Base-by-base conservation (phyloP, 2,113 vertebrate species). In the Hydropotes inermis region DNA sequence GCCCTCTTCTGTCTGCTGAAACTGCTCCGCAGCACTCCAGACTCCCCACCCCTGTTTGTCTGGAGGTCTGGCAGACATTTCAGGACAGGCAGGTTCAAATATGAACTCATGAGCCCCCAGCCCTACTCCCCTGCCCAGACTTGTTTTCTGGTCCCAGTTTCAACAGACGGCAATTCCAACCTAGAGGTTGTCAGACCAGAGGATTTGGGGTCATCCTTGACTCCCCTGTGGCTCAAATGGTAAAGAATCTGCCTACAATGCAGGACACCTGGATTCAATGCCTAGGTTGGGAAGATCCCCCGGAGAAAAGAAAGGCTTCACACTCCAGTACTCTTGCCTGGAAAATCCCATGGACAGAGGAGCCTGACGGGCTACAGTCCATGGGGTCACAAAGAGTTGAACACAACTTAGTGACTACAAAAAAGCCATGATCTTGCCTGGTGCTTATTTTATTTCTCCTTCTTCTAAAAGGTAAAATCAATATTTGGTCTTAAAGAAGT, bases 41-140 rank as follows among this genome's bases (percentile, higher is more conserved):
- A 19, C 0, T 4, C 1, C 25, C 14, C 30, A 27, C 11, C 28
- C 79, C 17, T 0, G 13, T 36, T 27, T 6, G 1, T 45, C 12
- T 27, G 39, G 17, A 27, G 3, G 16, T n/a, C 76, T 27, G 8
- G 27, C 11, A 50, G 27, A 47, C 6, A 17, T 43, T 11, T 84
- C 27, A 6, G 17, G 21, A 6, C 1, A 1, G 6, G 7, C 12
- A 17, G 1, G 6, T 43, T 60, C 52, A 39, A 11, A 33, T 0
- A 45, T 11, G 52, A 27, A 5, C 21, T 15, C 9, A 5, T 1
- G 0, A 13, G 28, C 27, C 27, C 21, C 39, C 12, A 0, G n/a
- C 16, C 1, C 0, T 0, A 2, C 7, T 5, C 13, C 19, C 6
- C 6, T 1, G 27, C 9, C n/a, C 64, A 67, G 28, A 12, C 25